Percentiles rank a stretch among this genome's conserved stretches.
Conservation (phyloP, 2,888 invertebrate species). For the Drosophila borborema region DNA sequence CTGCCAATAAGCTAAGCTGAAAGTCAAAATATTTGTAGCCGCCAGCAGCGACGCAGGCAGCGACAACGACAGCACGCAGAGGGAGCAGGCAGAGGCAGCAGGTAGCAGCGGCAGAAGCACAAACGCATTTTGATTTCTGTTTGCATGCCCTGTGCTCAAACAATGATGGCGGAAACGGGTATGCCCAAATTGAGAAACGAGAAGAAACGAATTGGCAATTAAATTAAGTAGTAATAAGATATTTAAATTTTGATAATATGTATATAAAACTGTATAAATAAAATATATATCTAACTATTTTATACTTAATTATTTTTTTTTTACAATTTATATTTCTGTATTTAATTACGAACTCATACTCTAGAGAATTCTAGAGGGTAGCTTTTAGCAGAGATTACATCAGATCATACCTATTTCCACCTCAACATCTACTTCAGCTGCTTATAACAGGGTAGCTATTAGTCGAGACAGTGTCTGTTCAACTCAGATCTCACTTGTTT, state of each 20-base stretch:
- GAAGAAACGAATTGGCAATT: neutral
- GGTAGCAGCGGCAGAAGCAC: constrained; percentile 17
- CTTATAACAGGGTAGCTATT: constrained; percentile 19
- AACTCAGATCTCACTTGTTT: constrained; percentile 4
- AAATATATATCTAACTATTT: too few species aligned
- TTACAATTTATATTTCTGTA: neutral
- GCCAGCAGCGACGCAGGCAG: constrained; percentile 18
- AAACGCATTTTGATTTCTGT: constrained; percentile 48
- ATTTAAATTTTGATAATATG: neutral
- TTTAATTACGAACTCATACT: too few species aligned
- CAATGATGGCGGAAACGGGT: neutral
- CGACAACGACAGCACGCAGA: neutral
- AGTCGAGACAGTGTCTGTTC: neutral
- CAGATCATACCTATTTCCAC: neutral
- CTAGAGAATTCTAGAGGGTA: neutral
- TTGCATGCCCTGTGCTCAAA: constrained; percentile 27
- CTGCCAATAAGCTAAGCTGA: constrained; percentile 9
- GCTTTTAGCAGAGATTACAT: neutral
- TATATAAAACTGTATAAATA: neutral
- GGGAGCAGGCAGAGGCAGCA: constrained; percentile 2
- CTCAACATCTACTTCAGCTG: neutral
- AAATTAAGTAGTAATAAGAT: neutral
- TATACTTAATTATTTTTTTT: neutral
- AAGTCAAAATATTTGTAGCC: constrained; percentile 22
- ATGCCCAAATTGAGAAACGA: neutral